Conservation (phyloP, 2,113 vertebrate species). For the Psophia crepitans region DNA sequence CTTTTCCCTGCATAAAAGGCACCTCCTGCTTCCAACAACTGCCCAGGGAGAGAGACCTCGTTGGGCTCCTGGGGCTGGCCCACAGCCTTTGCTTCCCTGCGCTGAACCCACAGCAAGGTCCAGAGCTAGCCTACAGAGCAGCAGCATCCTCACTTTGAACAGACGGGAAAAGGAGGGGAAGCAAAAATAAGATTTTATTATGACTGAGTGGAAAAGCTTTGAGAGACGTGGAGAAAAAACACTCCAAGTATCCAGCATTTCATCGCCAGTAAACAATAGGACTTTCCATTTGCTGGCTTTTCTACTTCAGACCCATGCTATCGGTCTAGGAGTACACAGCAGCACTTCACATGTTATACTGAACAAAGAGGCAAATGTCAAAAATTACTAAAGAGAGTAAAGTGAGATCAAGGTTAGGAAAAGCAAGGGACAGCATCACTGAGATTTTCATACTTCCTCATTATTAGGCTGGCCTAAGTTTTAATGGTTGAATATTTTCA, state of each 20-base stretch:
- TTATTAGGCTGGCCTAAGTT: neutral
- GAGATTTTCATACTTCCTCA: neutral
- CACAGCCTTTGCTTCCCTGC: neutral
- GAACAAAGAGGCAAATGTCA: neutral
- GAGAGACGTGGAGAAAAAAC: neutral
- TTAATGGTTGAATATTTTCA: neutral
- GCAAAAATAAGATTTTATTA: neutral
- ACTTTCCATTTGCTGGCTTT: neutral
- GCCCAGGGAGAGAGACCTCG: rapidly evolving
- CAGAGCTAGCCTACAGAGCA: neutral
- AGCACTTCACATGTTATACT: neutral
- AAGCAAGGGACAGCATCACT: neutral
- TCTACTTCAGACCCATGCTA: neutral
- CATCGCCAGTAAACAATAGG: neutral
- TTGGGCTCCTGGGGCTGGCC: neutral
- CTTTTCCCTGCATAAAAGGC: neutral
- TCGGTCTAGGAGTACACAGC: neutral
- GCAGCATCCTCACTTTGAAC: neutral
- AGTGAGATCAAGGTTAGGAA: neutral
- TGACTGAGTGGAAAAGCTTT: neutral
- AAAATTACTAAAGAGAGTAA: neutral
- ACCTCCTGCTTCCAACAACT: neutral
- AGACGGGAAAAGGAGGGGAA: neutral
- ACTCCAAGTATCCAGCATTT: neutral
- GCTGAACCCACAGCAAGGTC: neutral